phyloP scores from a whole-genome alignment of 2,797 vertebrate genomes.

The Sebastes taczanowskii region DNA sequence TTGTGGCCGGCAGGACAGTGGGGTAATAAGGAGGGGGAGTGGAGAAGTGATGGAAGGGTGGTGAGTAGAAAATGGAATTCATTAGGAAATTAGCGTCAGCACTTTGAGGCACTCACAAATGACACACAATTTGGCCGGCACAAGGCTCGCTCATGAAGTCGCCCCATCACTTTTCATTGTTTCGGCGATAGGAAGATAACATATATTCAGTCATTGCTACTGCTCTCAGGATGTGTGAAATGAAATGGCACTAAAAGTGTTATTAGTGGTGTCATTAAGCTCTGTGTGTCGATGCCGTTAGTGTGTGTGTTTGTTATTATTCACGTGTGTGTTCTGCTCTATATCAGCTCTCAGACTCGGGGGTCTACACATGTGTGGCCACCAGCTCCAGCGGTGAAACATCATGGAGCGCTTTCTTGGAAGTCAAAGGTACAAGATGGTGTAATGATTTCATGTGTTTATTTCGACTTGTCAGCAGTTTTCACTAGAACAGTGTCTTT shows the following conservation, averaged over 20 bases:
- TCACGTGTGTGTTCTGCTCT: not conserved
- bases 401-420: slow-evolving; percentile 96
- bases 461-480: not conserved
- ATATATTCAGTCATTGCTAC: slow-evolving; percentile 5
- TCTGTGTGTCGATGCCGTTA: not conserved
- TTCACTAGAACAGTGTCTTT: not conserved
- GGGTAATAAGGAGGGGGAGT: slow-evolving; percentile 62
- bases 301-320: not conserved
- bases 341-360: slow-evolving; percentile 91
- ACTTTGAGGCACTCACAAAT: slow-evolving; percentile 82
- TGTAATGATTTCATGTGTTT: not conserved
- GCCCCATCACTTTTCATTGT: slow-evolving; percentile 30
- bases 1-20: slow-evolving; percentile 77
- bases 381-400: slow-evolving; percentile 98
- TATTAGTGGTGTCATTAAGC: slow-evolving; percentile 18
- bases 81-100: slow-evolving; percentile 91
- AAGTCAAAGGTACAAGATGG: slow-evolving; percentile 89
- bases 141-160: slow-evolving; percentile 38
- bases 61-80: slow-evolving; percentile 87
- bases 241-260: slow-evolving; percentile 26
- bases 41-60: slow-evolving; percentile 71
- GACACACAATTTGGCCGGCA: slow-evolving; percentile 79
- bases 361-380: slow-evolving; percentile 97
- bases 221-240: slow-evolving; percentile 17
- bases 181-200: slow-evolving; percentile 28